Conservation (phyloP, 2,113 vertebrate genomes). For the Bufo bufo region DNA sequence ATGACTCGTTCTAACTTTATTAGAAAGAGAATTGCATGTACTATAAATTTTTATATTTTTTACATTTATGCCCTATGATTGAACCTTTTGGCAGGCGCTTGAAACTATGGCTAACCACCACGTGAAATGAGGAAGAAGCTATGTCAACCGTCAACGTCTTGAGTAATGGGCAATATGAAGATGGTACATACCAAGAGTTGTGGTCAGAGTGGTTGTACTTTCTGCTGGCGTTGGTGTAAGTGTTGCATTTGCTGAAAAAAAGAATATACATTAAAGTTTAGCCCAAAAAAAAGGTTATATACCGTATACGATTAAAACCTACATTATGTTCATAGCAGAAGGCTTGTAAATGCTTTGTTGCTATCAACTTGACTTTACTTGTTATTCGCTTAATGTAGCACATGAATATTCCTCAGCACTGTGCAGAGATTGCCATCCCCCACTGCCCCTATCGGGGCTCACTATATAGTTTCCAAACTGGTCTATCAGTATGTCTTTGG, state of each 20-base stretch:
- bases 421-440: too few species aligned
- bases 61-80: too few species aligned
- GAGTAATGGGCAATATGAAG: neutral
- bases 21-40: too few species aligned
- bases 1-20: too few species aligned
- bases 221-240: neutral
- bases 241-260: conserved; percentile 4
- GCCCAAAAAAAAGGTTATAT: neutral
- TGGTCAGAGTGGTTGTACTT: neutral
- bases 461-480: too few species aligned
- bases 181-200: conserved; percentile 15
- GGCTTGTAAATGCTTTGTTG: neutral
- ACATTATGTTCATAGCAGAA: neutral
- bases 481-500: too few species aligned
- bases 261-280: neutral
- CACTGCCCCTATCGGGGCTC: too few species aligned
- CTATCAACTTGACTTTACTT: neutral
- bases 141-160: neutral
- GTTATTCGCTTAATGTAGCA: too few species aligned
- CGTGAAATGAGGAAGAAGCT: neutral
- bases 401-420: too few species aligned
- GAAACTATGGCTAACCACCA: too few species aligned
- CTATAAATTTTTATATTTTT: too few species aligned
- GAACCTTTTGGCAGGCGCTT: too few species aligned
- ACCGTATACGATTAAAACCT: neutral